Evolutionary conservation across 2,113 vertebrate species (phyloP).

Genomic region (Uria aalge): DNA sequence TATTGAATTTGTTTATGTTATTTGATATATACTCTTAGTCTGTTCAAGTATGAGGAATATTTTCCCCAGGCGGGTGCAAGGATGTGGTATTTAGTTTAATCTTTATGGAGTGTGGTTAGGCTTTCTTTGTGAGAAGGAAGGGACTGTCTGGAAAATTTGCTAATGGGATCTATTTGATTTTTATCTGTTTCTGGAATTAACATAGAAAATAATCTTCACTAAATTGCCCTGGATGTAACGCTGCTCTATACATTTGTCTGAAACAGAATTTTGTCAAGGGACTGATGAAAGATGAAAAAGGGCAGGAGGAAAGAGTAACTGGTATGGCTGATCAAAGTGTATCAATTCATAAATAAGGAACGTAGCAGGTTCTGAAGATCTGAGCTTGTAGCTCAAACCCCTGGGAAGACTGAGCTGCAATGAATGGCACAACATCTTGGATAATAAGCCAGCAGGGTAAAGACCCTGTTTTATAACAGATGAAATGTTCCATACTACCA

Average conservation of each 20-base stretch:
- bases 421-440: background rate
- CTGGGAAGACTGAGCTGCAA: background rate
- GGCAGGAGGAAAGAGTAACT: background rate
- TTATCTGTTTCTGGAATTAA: background rate
- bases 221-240: background rate
- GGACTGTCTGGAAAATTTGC: background rate
- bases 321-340: constrained; percentile 14
- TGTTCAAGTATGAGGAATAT: background rate
- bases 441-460: background rate
- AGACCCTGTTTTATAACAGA: background rate
- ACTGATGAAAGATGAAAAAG: background rate
- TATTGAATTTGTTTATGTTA: background rate
- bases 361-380: constrained; percentile 9
- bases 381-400: background rate
- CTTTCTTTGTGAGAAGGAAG: background rate
- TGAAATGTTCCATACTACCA: background rate
- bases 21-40: background rate
- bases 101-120: background rate
- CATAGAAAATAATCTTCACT: background rate
- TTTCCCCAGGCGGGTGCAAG: background rate
- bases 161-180: background rate
- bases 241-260: background rate
- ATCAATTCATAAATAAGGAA: constrained; percentile 25
- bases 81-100: background rate
- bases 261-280: background rate